phyloP scores from a whole-genome alignment of 2,888 invertebrate genomes.

The Ptilodon capucinus region DNA sequence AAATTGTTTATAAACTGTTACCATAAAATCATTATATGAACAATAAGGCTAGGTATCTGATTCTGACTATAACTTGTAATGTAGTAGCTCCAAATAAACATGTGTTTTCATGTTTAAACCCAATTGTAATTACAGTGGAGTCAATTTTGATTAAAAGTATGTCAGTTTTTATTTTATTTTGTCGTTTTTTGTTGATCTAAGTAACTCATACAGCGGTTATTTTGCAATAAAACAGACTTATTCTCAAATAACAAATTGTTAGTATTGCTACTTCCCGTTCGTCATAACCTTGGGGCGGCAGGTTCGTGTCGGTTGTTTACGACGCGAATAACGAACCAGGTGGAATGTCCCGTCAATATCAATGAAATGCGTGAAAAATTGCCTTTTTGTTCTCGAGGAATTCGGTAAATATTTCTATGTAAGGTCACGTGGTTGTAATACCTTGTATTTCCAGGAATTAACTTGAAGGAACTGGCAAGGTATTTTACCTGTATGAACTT shows the following conservation, averaged over 20 bases:
- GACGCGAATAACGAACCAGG: not conserved
- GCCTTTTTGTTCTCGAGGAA: not conserved
- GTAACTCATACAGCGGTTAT: not conserved
- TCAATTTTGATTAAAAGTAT: not conserved
- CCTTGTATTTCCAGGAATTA: not conserved
- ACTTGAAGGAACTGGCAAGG: not conserved
- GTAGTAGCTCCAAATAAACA: no score
- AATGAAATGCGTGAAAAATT: not conserved
- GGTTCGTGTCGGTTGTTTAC: not conserved
- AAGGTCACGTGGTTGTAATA: not conserved
- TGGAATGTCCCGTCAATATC: not conserved
- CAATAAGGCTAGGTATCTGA: no score
- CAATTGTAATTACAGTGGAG: no score
- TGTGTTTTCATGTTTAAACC: no score
- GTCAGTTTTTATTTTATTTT: not conserved
- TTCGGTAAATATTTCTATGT: not conserved
- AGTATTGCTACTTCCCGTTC: not conserved
- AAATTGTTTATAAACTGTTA: no score
- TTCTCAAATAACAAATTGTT: not conserved
- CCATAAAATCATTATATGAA: no score
- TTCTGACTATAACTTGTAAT: no score
- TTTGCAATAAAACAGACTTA: not conserved
- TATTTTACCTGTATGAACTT: no score
- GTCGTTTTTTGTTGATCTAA: not conserved
- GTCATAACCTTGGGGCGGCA: not conserved